A percentile compares a stretch with the other conserved stretches of the same genome.
Evolutionary conservation across 2,797 vertebrate genomes (phyloP).

Genomic region (Sebastes iracundus): DNA sequence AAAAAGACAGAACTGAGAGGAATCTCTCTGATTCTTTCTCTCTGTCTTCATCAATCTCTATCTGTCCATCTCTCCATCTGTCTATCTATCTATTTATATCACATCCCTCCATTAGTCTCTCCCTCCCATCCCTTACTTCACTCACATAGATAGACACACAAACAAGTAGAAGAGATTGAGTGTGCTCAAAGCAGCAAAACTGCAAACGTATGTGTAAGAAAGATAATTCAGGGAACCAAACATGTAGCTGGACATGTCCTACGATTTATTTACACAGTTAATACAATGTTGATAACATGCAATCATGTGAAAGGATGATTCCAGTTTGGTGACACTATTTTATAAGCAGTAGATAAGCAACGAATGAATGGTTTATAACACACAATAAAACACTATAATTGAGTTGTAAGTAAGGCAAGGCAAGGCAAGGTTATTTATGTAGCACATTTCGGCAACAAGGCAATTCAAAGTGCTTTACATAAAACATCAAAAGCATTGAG

Average conservation of each 20-base stretch:
- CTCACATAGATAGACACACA: background rate
- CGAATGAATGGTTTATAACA: background rate
- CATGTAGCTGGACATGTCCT: background rate
- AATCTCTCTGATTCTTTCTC: background rate
- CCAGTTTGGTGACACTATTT: background rate
- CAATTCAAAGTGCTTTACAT: background rate
- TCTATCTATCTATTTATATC: slow-evolving; percentile 47
- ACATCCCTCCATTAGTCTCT: slow-evolving; percentile 35
- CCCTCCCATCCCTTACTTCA: background rate
- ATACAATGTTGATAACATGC: background rate
- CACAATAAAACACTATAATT: background rate
- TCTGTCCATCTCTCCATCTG: slow-evolving; percentile 42
- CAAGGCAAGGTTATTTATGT: background rate
- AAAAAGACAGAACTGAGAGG: slow-evolving; percentile 24
- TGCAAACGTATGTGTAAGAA: background rate
- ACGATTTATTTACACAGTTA: background rate
- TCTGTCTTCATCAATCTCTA: slow-evolving; percentile 40
- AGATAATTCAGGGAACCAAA: background rate
- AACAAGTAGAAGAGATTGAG: background rate
- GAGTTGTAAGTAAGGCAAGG: background rate
- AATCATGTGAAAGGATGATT: background rate
- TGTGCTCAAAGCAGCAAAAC: background rate
- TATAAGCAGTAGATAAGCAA: background rate
- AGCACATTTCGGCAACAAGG: background rate
- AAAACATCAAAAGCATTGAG: background rate